Evolutionary conservation across 2,113 vertebrate genomes (phyloP).

Genomic region (Bos taurus): ARS-UCD2.0 NC_037330.1:24765001-24765500

Average conservation of each 20-base stretch:
- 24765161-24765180: background rate
- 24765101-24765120: background rate
- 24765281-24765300: background rate
- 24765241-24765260: background rate
- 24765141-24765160: background rate
- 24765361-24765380: background rate
- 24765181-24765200: background rate
- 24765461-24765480: background rate
- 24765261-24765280: background rate
- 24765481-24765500: background rate
- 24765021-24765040: fast-evolving
- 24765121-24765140: background rate
- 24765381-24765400: background rate
- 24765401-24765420: background rate
- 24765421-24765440: background rate
- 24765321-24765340: background rate
- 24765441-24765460: background rate
- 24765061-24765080: background rate
- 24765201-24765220: background rate
- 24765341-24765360: background rate
- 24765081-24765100: background rate
- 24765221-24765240: background rate
- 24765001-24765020: background rate
- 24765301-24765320: background rate
- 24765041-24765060: background rate